Percentiles rank a stretch among this genome's conserved stretches.
Evolutionary conservation across 2,888 invertebrate species (phyloP).

Genomic region (Crossocerus cetratus): DNA sequence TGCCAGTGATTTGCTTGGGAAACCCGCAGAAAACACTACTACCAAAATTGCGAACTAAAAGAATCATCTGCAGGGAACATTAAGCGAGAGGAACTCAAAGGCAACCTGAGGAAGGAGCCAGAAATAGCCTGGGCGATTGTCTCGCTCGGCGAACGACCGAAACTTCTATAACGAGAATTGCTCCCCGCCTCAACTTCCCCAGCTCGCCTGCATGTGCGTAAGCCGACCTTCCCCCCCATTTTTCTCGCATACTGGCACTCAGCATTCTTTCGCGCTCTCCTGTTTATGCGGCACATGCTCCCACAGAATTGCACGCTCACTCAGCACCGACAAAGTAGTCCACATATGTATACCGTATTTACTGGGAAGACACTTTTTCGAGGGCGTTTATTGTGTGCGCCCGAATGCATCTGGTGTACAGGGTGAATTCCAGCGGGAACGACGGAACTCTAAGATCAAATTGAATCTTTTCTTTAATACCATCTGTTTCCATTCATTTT

Average conservation of each 20-base stretch:
- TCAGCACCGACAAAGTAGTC: too few species aligned
- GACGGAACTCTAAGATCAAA: too few species aligned
- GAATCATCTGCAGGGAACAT: not conserved
- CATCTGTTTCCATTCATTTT: too few species aligned
- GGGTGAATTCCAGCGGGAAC: too few species aligned
- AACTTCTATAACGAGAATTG: constrained; percentile 72
- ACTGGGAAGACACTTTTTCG: not conserved
- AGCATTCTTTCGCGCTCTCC: constrained; percentile 28
- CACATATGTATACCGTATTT: constrained; percentile 1
- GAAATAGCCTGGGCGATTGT: constrained; percentile 48
- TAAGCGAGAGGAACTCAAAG: not conserved
- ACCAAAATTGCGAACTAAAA: not conserved
- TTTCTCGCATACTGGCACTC: not conserved
- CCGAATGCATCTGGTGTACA: too few species aligned
- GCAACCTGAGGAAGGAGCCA: constrained; percentile 9
- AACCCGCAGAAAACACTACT: too few species aligned
- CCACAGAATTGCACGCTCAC: not conserved
- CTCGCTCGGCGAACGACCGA: constrained; percentile 52
- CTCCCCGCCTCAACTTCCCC: constrained; percentile 63
- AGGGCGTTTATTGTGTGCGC: too few species aligned
- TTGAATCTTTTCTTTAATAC: too few species aligned
- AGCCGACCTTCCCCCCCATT: not conserved
- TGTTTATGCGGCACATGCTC: constrained; percentile 45
- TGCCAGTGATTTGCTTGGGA: too few species aligned
- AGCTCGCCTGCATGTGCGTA: constrained; percentile 1